Conservation (phyloP, 2,888 invertebrate species). For the Graphium colonna region DNA sequence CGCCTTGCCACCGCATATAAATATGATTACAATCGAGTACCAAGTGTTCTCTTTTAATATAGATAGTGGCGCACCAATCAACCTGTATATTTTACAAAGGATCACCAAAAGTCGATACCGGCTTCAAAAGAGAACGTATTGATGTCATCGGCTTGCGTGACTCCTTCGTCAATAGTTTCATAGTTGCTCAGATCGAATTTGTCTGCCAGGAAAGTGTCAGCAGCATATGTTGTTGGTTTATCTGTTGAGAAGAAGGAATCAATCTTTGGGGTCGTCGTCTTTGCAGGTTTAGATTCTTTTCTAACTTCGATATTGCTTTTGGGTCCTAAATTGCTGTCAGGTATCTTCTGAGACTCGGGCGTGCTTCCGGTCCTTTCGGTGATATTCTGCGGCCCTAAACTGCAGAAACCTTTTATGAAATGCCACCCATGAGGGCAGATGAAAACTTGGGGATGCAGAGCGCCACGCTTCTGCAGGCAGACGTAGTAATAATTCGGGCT, state of each 20-base stretch:
- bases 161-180: conserved; percentile 47
- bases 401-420: conserved; percentile 61
- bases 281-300: conserved; percentile 24
- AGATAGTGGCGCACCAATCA: no score
- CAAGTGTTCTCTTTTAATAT: no score
- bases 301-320: conserved; percentile 10
- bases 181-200: conserved; percentile 63
- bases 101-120: conserved; percentile 30
- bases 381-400: conserved; percentile 42
- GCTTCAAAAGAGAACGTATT: conserved; percentile 51
- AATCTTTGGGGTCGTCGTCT: conserved; percentile 35
- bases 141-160: conserved; percentile 38
- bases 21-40: no score
- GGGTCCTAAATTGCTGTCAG: conserved; percentile 5
- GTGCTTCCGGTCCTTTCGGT: background rate
- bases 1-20: no score
- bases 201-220: conserved; percentile 69
- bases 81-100: no score
- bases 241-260: conserved; percentile 63
- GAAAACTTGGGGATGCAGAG: conserved; percentile 60
- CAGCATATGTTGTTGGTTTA: conserved; percentile 44
- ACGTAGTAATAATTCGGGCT: conserved; percentile 69
- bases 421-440: conserved; percentile 70
- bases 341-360: background rate
- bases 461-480: conserved; percentile 48